phyloP scores from a whole-genome alignment of 2,797 vertebrate species.

The Rhinophrynus dorsalis region DNA sequence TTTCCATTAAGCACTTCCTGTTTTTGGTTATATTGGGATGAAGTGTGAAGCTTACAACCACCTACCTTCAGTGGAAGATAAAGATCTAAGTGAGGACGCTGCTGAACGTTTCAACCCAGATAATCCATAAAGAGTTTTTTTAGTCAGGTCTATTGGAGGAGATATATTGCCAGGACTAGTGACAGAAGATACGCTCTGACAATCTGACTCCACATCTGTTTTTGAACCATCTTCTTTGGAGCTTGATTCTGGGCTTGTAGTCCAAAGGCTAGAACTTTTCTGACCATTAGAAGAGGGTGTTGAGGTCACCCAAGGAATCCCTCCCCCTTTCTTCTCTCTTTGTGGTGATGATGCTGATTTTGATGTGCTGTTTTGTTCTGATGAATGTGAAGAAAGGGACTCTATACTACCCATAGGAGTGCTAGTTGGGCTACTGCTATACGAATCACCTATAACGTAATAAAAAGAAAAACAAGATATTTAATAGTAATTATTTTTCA shows the following conservation, averaged over 20 bases:
- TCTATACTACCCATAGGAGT: constrained; percentile 96
- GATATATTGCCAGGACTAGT: constrained; percentile 66
- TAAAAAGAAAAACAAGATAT: neutral
- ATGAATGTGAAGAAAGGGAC: constrained; percentile 96
- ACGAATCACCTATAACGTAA: constrained; percentile 82
- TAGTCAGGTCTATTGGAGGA: constrained; percentile 70
- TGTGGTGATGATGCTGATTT: constrained; percentile 71
- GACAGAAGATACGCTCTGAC: constrained; percentile 77
- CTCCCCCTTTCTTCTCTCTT: constrained; percentile 74
- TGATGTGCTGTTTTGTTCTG: constrained; percentile 86
- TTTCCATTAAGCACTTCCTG: too few relatives aligned
- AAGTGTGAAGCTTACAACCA: too few relatives aligned
- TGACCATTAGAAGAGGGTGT: constrained; percentile 79
- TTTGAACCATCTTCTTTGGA: constrained; percentile 84
- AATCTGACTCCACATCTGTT: constrained; percentile 85
- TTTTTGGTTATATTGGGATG: too few relatives aligned
- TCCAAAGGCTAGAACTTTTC: constrained; percentile 70
- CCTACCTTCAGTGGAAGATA: constrained; percentile 82
- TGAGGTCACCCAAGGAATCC: constrained; percentile 78
- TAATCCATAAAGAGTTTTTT: constrained; percentile 74
- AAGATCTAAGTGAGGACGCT: constrained; percentile 86
- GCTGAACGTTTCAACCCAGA: constrained; percentile 74
- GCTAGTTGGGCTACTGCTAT: constrained; percentile 92
- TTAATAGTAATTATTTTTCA: too few relatives aligned
- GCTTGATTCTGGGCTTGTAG: constrained; percentile 88